phyloP scores from a whole-genome alignment of 2,888 invertebrate genomes.

The Torymus texanus region DNA sequence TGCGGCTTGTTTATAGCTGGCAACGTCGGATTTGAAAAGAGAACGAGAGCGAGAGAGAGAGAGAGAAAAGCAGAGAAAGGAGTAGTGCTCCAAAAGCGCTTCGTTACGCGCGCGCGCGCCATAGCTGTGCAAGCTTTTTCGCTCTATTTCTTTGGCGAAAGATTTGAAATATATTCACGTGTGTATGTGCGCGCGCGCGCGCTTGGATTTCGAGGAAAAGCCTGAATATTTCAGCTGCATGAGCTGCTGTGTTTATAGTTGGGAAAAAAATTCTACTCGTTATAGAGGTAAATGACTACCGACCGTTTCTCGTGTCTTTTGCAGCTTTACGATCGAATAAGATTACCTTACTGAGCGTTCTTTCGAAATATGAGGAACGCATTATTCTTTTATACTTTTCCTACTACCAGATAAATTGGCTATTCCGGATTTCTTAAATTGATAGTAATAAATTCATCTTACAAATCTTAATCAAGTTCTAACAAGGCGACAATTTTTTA shows the following conservation, averaged over 20 bases:
- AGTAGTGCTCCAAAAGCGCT: conserved; percentile 30
- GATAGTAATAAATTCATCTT: too few species aligned
- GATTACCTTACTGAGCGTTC: background rate
- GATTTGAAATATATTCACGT: too few species aligned
- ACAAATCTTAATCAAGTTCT: too few species aligned
- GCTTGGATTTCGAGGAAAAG: conserved; percentile 22
- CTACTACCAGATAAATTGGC: background rate
- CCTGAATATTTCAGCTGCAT: conserved; percentile 26
- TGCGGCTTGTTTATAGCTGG: conserved; percentile 29
- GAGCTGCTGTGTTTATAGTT: background rate
- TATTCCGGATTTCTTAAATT: too few species aligned
- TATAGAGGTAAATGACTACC: too few species aligned
- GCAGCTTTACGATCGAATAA: too few species aligned
- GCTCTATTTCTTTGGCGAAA: background rate
- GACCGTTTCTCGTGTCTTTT: too few species aligned
- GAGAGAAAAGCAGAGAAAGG: background rate
- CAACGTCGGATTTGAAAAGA: conserved; percentile 15
- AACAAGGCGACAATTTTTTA: too few species aligned
- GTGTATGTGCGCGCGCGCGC: background rate
- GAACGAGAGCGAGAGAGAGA: too few species aligned
- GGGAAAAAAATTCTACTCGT: background rate
- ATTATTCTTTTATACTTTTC: background rate
- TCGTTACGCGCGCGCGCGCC: conserved; percentile 24
- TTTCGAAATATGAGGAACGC: background rate
- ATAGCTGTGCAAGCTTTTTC: background rate